A percentile compares a stretch with the other conserved stretches of the same genome.
These are phyloP conservation scores for Tenthredo notha DNA, from an alignment of 2,888 invertebrate species.

Conservation along the genomic window DNA sequence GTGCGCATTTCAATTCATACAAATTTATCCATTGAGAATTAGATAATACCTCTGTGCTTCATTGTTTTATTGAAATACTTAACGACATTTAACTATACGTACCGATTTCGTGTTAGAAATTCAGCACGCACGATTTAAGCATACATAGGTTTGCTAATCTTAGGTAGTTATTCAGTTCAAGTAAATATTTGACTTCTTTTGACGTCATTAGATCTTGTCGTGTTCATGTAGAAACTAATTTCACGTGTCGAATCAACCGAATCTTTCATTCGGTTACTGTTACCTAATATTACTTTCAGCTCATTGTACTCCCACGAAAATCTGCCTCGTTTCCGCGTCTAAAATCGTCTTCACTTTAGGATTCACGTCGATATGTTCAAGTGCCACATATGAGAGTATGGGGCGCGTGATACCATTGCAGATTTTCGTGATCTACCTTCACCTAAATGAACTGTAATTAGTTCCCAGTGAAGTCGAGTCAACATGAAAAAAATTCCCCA, in stretches of 20 bases:
- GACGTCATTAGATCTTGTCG: not conserved
- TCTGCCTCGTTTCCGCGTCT: not conserved
- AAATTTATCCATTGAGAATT: too few relatives aligned
- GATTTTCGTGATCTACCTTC: not conserved
- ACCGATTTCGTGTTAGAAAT: not conserved
- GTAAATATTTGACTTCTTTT: constrained; percentile 36
- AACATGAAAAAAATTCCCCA: not conserved
- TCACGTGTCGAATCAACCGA: not conserved
- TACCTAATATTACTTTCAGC: not conserved
- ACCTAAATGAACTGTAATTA: not conserved
- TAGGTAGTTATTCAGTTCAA: not conserved
- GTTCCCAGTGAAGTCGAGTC: not conserved
- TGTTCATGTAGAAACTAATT: not conserved
- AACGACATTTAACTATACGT: too few relatives aligned
- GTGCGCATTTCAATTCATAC: too few relatives aligned
- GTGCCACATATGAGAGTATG: not conserved
- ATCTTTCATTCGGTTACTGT: not conserved
- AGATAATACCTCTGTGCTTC: too few relatives aligned
- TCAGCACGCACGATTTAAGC: not conserved
- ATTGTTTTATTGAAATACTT: not conserved
- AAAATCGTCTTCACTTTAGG: not conserved
- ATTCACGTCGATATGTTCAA: not conserved
- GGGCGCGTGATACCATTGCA: not conserved
- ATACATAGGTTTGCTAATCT: not conserved
- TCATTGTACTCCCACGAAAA: not conserved